These are phyloP conservation scores for Frankliniella fusca DNA, from an alignment of 2,888 invertebrate species.

Conservation along the genomic window DNA sequence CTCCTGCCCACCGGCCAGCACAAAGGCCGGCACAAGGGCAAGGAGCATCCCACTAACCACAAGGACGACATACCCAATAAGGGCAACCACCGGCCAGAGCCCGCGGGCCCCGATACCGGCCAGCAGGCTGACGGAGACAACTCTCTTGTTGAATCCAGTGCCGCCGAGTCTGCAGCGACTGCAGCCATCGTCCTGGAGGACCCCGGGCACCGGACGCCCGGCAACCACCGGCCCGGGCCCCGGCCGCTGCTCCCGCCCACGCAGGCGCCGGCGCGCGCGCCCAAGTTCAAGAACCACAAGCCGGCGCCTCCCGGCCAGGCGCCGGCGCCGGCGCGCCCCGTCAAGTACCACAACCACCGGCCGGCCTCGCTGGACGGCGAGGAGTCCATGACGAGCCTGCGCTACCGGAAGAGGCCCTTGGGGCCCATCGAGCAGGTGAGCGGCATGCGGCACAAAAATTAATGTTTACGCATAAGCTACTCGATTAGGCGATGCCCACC, in stretches of 20 bases:
- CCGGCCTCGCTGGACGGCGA: not conserved
- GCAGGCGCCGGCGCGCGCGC: not conserved
- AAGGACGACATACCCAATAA: not conserved
- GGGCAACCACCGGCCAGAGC: not conserved
- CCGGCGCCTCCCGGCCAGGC: not conserved
- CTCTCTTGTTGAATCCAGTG: not conserved
- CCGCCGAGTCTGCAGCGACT: not conserved
- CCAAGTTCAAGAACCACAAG: slow-evolving; percentile 24
- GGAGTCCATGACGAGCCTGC: not conserved
- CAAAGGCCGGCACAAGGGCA: not conserved
- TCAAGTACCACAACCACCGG: slow-evolving; percentile 12
- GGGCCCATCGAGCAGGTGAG: not conserved
- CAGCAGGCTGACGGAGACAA: not conserved
- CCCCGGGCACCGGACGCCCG: not conserved
- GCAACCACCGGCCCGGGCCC: not conserved
- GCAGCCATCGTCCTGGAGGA: not conserved
- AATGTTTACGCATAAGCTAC: too few relatives aligned
- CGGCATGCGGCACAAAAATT: not conserved
- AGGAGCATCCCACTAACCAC: not conserved
- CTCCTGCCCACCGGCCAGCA: not conserved
- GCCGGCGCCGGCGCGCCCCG: not conserved
- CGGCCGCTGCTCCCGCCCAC: not conserved
- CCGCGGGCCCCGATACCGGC: not conserved
- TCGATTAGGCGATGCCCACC: too few relatives aligned
- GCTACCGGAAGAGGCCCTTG: not conserved